phyloP scores from a whole-genome alignment of 2,888 invertebrate genomes.

The Belgica antarctica region DNA sequence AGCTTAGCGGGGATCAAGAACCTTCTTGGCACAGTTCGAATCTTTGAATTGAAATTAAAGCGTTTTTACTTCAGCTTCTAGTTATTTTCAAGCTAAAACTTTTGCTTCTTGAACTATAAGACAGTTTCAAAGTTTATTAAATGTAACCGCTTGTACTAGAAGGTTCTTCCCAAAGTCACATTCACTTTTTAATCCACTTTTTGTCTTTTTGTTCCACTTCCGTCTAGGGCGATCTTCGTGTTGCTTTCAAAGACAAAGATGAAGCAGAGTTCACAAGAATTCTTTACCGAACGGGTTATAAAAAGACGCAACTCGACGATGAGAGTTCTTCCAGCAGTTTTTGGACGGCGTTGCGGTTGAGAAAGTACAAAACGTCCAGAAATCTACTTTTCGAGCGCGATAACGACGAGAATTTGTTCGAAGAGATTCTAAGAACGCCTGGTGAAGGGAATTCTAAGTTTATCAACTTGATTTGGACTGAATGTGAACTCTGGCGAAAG shows the following conservation, averaged over 20 bases:
- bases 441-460: constrained; percentile 34
- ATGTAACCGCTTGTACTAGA: too few species aligned
- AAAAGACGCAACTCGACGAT: not conserved
- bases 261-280: not conserved
- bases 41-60: too few species aligned
- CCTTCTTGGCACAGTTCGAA: too few species aligned
- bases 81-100: too few species aligned
- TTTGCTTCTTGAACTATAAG: too few species aligned
- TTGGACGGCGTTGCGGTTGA: not conserved
- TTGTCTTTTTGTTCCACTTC: too few species aligned
- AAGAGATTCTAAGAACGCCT: constrained; percentile 31
- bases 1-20: too few species aligned
- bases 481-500: constrained; percentile 37
- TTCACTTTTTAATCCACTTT: too few species aligned
- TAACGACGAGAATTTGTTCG: constrained; percentile 31
- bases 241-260: constrained; percentile 17
- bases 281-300: constrained; percentile 12
- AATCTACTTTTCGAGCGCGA: constrained; percentile 35
- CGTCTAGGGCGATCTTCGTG: constrained; percentile 30
- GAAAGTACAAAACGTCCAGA: constrained; percentile 24
- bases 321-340: not conserved
- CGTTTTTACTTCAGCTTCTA: too few species aligned
- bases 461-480: constrained; percentile 35
- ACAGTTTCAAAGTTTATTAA: too few species aligned
- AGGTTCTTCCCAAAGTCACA: too few species aligned